Percentiles rank a stretch among this genome's conserved stretches.
These are phyloP conservation scores for Orthonevra nobilis DNA, from an alignment of 2,888 invertebrate species.

Conservation along the genomic window DNA sequence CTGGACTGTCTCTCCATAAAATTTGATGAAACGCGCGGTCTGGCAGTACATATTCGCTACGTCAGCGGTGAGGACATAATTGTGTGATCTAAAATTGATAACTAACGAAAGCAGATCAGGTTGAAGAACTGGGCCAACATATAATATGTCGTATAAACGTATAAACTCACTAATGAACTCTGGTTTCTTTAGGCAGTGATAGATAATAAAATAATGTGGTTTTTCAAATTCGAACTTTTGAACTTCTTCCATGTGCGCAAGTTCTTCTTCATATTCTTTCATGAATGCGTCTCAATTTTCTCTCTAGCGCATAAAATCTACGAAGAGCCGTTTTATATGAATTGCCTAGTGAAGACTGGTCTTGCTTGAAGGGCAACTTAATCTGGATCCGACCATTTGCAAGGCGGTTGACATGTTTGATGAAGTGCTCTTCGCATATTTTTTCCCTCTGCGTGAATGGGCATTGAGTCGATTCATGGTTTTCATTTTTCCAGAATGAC, in stretches of 20 bases:
- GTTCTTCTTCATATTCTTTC: neutral
- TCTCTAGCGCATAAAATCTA: constrained; percentile 69
- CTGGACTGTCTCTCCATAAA: constrained; percentile 10
- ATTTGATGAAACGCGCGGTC: constrained; percentile 9
- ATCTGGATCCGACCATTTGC: constrained; percentile 5
- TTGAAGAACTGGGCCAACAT: constrained; percentile 11
- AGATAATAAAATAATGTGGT: constrained; percentile 6
- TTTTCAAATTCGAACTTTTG: neutral
- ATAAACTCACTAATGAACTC: neutral
- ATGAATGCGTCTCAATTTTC: constrained; percentile 8
- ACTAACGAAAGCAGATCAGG: constrained; percentile 5
- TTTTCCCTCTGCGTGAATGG: constrained; percentile 3
- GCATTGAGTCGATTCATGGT: neutral
- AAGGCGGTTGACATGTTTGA: constrained; percentile 5
- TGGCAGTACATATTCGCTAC: constrained; percentile 18
- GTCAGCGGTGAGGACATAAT: constrained; percentile 20
- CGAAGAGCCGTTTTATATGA: neutral
- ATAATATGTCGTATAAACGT: constrained; percentile 1
- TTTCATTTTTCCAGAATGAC: constrained; percentile 25
- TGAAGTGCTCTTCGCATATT: constrained; percentile 18
- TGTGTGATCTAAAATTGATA: constrained; percentile 3
- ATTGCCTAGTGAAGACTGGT: neutral
- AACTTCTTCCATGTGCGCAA: neutral
- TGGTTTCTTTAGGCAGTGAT: constrained; percentile 18
- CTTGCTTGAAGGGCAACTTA: constrained; percentile 5